Evolutionary conservation across 1,140 invertebrate species (phyloP).

Genomic region (Dendroctonus ponderosae): DNA sequence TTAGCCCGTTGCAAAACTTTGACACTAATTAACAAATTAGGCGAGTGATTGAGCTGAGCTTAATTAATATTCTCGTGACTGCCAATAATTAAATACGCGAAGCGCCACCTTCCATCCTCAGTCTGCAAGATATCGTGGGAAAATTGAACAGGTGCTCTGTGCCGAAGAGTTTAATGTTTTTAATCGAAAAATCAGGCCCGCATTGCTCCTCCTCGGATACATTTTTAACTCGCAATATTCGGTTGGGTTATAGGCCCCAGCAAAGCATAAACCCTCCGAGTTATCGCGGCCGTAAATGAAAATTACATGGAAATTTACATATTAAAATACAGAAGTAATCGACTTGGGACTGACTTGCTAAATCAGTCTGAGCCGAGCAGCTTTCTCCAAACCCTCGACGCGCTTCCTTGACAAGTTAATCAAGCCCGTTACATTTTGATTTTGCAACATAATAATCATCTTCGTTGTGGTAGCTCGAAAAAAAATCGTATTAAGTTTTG

Average conservation of each 20-base stretch:
- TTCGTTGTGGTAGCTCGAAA: not conserved
- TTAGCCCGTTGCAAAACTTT: slow-evolving; percentile 14
- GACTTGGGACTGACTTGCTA: not conserved
- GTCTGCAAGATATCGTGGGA: slow-evolving; percentile 41
- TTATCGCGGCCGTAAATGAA: not conserved
- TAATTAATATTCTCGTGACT: slow-evolving; percentile 36
- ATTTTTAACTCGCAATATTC: not conserved
- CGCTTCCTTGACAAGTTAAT: slow-evolving; percentile 1
- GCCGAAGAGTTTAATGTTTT: slow-evolving; percentile 19
- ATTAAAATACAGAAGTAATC: not conserved
- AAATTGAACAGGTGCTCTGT: slow-evolving; percentile 44
- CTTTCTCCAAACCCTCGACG: too few species aligned
- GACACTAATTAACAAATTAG: slow-evolving; percentile 44
- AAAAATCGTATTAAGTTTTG: not conserved
- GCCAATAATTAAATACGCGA: slow-evolving; percentile 38
- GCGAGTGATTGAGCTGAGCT: slow-evolving; percentile 26
- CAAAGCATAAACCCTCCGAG: not conserved
- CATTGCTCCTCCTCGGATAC: not conserved
- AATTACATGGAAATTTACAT: not conserved
- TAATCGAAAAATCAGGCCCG: slow-evolving; percentile 21
- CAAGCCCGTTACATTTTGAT: not conserved
- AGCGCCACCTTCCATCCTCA: slow-evolving; percentile 34
- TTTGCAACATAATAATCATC: slow-evolving; percentile 1
- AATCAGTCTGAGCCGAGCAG: too few species aligned
- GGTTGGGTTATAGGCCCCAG: not conserved